Evolutionary conservation across 2,888 invertebrate genomes (phyloP), one percentile per base, ranked within the genome.

Genomic region (Sinohyriopsis cumingii): DNA sequence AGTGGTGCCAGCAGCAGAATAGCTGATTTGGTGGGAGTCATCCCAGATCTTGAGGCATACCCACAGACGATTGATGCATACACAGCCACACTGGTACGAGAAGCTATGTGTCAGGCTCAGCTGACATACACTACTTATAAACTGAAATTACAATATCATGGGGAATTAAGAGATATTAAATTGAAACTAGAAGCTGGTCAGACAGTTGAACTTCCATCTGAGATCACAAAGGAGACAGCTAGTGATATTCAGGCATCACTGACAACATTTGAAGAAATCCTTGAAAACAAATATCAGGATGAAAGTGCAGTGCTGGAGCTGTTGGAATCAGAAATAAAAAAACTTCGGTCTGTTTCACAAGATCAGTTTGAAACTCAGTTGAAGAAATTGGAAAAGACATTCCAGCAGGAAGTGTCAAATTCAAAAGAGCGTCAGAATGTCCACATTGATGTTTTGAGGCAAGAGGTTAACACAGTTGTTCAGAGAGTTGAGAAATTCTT

Each of bases 91-190:
- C 92, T 94, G 55, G 93, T 94, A 25, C 93, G 94, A 54, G 94
- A 94, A 83, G 94, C 95, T 7, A 94, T 94, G 93, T 93, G 93
- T 57, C 92, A 93, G 72, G 95, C 95, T 1, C 93, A 90, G 54
- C 81, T 91, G 68, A 83, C 85, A 4, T 87, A 88, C 67, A 83
- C 81, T 59, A 80, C 83, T 66, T 83, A 82, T 67, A 86, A 86
- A 72, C 73, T 82, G 65, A 83, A 83, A 68, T 68, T 87, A 61
- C 75, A 82, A 53, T 84, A 86, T 67, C 82, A 84, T 45, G 69
- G 82, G 53, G 82, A 86, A 67, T 71, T 87, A 53, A 75, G 78
- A 25, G 79, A 82, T 57, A 75, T 84, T 55, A 85, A 81, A 71
- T 78, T 78, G 22, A 80, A 80, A 63, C 70, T 82, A 20, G 82